These are phyloP conservation scores for Camarhynchus parvulus DNA, from an alignment of 2,113 vertebrate genomes.

Conservation along the genomic window DNA sequence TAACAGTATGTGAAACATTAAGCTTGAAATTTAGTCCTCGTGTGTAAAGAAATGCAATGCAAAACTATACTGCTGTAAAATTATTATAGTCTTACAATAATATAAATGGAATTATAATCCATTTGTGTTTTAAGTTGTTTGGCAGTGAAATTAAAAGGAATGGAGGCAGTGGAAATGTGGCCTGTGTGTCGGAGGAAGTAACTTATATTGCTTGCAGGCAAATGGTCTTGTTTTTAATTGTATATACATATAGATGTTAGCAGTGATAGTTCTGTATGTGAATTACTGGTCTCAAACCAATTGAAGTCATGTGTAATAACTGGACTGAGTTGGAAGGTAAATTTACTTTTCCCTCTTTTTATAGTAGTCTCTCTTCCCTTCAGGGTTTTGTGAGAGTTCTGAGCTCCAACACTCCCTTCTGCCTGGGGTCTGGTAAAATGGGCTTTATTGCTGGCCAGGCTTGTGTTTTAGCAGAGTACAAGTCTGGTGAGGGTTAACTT, in stretches of 20 bases:
- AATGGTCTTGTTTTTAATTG: not conserved
- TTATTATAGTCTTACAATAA: not conserved
- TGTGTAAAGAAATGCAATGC: not conserved
- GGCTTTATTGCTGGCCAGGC: not conserved
- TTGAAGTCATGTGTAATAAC: not conserved
- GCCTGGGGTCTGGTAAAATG: not conserved
- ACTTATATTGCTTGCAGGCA: not conserved
- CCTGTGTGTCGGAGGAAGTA: not conserved
- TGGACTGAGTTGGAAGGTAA: not conserved
- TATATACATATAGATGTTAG: not conserved
- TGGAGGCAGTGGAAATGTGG: not conserved
- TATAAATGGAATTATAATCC: not conserved
- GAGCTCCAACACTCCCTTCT: not conserved
- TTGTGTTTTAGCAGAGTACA: not conserved
- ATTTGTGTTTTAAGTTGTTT: not conserved
- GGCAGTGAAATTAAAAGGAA: not conserved
- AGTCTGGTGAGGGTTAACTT: not conserved
- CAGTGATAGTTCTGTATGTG: not conserved
- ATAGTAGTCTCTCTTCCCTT: not conserved
- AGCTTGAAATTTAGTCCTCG: not conserved
- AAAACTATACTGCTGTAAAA: not conserved
- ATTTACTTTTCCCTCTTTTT: not conserved
- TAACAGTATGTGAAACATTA: not conserved
- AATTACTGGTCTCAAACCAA: not conserved
- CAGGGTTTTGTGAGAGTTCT: not conserved